phyloP scores from a whole-genome alignment of 2,888 invertebrate species.

The Schizaphis graminum region DNA sequence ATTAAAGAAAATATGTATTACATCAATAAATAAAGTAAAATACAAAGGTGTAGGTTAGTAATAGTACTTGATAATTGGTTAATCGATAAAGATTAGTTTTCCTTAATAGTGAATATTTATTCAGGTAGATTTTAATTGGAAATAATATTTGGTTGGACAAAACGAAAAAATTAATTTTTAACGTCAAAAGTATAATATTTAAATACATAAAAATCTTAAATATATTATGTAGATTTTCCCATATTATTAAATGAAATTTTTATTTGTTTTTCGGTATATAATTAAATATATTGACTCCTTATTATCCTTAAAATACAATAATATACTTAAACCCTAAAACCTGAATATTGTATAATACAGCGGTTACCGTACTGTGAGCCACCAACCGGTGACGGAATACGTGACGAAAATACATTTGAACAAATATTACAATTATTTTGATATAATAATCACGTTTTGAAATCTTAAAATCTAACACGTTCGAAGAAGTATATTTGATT shows the following conservation, averaged over 20 bases:
- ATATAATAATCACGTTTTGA: not conserved
- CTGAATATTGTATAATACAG: not conserved
- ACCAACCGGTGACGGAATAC: not conserved
- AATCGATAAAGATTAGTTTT: not conserved
- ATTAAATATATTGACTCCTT: not conserved
- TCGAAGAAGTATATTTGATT: not conserved
- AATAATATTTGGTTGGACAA: not conserved
- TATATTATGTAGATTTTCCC: not conserved
- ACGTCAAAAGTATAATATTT: not conserved
- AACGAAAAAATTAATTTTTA: not conserved
- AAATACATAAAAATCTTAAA: not conserved
- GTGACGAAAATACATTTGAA: constrained; percentile 7
- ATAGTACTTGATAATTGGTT: not conserved
- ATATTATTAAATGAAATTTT: not conserved
- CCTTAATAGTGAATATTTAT: not conserved
- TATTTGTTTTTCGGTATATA: not conserved
- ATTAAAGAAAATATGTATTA: not conserved
- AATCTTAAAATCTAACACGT: not conserved
- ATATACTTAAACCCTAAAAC: not conserved
- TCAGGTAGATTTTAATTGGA: not conserved
- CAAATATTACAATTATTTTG: not conserved
- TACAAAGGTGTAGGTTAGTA: not conserved
- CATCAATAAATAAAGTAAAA: not conserved
- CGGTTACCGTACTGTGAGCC: not conserved
- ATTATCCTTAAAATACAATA: not conserved